Evolutionary conservation across 2,797 vertebrate species (phyloP).

Genomic region (Acropternis orthonyx): DNA sequence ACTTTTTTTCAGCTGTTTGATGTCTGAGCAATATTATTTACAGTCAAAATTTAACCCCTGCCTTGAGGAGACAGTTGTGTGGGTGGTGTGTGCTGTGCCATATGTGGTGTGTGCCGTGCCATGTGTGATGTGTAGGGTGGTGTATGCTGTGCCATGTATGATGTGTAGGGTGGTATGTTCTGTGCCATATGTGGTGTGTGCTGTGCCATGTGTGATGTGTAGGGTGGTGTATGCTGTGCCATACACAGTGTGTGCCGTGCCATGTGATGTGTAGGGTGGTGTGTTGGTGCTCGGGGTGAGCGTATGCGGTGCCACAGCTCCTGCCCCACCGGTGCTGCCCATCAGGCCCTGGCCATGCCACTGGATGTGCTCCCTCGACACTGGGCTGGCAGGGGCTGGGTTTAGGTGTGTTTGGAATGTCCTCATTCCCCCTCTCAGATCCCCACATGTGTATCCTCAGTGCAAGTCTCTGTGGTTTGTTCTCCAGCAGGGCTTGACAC

Average conservation of each 20-base stretch:
- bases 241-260: no score
- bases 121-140: not conserved
- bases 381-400: not conserved
- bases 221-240: not conserved
- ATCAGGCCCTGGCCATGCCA: fast-evolving
- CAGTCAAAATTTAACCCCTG: not conserved
- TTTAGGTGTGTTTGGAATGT: not conserved
- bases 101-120: not conserved
- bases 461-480: fast-evolving
- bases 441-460: fast-evolving
- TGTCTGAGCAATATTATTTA: not conserved
- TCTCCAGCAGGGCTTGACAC: not conserved
- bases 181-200: not conserved
- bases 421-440: fast-evolving
- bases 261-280: not conserved
- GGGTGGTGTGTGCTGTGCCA: not conserved
- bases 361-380: not conserved
- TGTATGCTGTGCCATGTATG: no score
- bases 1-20: not conserved
- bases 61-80: fast-evolving
- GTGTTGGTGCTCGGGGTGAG: not conserved
- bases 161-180: not conserved
- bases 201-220: not conserved
- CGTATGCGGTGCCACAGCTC: not conserved
- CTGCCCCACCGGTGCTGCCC: fast-evolving